These are phyloP conservation scores for Darevskia nairensis DNA, from an alignment of 2,797 vertebrate species.

Conservation along the genomic window DNA sequence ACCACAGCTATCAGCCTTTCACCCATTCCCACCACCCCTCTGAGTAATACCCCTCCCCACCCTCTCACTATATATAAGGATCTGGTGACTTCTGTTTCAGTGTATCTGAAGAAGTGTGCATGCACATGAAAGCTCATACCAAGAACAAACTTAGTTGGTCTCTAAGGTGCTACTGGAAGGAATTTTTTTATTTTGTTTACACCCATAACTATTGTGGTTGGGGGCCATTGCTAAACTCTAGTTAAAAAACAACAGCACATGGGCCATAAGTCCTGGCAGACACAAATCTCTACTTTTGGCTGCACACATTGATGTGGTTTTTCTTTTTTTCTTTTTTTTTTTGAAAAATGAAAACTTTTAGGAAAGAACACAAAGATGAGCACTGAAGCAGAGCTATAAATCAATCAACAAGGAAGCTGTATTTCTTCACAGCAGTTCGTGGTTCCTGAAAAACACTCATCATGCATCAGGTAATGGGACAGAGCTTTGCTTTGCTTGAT, in stretches of 20 bases:
- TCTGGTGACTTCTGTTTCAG: no score
- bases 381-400: neutral
- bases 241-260: neutral
- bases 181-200: neutral
- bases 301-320: neutral
- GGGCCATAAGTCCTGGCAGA: neutral
- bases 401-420: neutral
- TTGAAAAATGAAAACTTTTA: neutral
- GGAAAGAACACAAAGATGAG: neutral
- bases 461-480: neutral
- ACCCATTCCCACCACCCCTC: no score
- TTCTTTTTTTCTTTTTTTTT: slow-evolving; percentile 25
- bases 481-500: slow-evolving; percentile 16
- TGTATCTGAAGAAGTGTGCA: no score
- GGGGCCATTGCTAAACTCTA: neutral
- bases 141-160: no score
- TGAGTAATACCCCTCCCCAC: no score
- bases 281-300: neutral
- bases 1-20: no score
- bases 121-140: no score
- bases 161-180: no score
- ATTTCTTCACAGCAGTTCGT: slow-evolving; percentile 20
- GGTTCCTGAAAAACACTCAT: neutral
- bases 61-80: no score
- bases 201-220: neutral